Conservation (phyloP, 2,888 invertebrate species). For the Acheta domesticus region DNA sequence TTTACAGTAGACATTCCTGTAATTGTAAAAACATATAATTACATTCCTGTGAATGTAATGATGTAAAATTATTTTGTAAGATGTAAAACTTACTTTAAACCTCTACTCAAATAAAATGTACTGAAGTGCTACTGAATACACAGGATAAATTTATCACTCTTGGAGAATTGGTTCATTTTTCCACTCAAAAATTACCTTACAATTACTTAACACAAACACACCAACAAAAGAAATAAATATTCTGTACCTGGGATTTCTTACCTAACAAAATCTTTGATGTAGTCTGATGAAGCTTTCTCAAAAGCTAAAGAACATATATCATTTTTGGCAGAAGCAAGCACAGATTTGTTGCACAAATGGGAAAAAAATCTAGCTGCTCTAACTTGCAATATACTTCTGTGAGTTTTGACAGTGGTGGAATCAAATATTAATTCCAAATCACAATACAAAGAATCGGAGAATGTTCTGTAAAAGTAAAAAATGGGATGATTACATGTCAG, state of each 20-base stretch:
- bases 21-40: constrained; percentile 40
- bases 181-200: too few species aligned
- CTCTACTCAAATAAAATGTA: too few species aligned
- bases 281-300: constrained; percentile 31
- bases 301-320: constrained; percentile 32
- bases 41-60: constrained; percentile 10
- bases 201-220: too few species aligned
- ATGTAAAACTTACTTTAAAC: too few species aligned
- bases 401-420: constrained; percentile 56
- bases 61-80: neutral
- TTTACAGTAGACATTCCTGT: constrained; percentile 54
- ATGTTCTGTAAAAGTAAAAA: constrained; percentile 53
- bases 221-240: neutral
- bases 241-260: constrained; percentile 39
- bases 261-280: constrained; percentile 48
- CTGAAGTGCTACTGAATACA: neutral
- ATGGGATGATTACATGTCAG: constrained; percentile 12
- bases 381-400: constrained; percentile 59
- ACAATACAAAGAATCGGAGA: constrained; percentile 58
- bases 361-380: constrained; percentile 58
- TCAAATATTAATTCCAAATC: constrained; percentile 60
- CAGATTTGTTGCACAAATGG: constrained; percentile 49
- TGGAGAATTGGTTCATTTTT: too few species aligned
- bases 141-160: neutral
- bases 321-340: constrained; percentile 53